Evolutionary conservation across 2,888 invertebrate genomes (phyloP).

Genomic region (Drosophila imparisetae): DNA sequence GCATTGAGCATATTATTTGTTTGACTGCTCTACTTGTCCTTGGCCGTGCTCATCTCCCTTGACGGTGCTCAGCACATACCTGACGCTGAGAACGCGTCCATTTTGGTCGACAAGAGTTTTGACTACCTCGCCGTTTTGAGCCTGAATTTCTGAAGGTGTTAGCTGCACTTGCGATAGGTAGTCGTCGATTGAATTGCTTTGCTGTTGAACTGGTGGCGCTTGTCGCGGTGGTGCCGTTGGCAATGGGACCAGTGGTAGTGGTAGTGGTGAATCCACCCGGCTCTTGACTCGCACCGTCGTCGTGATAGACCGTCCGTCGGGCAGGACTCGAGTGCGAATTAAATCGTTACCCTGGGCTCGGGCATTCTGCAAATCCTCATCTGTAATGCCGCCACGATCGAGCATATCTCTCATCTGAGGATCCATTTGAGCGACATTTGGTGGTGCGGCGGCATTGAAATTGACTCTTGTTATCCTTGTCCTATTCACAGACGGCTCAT

Average conservation of each 20-base stretch:
- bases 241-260: background rate
- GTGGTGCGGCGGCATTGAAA: conserved; percentile 22
- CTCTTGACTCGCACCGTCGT: conserved; percentile 56
- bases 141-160: conserved; percentile 54
- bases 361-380: conserved; percentile 54
- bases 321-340: conserved; percentile 48
- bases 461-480: conserved; percentile 35
- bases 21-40: conserved; percentile 10
- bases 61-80: conserved; percentile 65
- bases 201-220: background rate
- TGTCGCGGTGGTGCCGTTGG: conserved; percentile 6
- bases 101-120: conserved; percentile 71
- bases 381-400: conserved; percentile 61
- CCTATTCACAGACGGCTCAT: conserved; percentile 45
- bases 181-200: conserved; percentile 50
- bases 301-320: conserved; percentile 61
- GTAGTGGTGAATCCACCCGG: background rate
- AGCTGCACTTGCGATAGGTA: conserved; percentile 66
- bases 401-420: conserved; percentile 49
- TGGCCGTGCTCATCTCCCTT: conserved; percentile 32
- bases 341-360: conserved; percentile 43
- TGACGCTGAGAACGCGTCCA: conserved; percentile 70
- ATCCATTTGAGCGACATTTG: conserved; percentile 38
- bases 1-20: conserved; percentile 16
- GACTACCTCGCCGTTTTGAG: conserved; percentile 61